A percentile compares a stretch with the other conserved stretches of the same genome.
Conservation (phyloP, 37 sponge, comb jelly and placozoan species). For the Eunapius fragilis region DNA sequence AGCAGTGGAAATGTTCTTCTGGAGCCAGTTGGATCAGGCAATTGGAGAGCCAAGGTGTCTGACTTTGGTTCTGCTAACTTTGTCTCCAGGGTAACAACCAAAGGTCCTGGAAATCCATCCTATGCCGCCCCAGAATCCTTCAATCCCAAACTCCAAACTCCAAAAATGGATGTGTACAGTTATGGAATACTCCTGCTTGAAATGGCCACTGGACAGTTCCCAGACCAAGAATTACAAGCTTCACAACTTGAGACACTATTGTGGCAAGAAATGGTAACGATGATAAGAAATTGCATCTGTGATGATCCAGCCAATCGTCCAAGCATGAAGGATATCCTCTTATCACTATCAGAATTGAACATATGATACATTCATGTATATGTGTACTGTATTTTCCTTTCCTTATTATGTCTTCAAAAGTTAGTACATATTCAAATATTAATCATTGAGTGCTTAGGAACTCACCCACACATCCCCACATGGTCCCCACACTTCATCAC, state of each 20-base stretch:
- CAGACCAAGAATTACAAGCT: slow-evolving; percentile 5
- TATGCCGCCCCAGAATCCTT: slow-evolving; percentile 78
- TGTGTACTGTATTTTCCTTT: too few species aligned
- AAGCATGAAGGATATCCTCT: too few species aligned
- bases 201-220: slow-evolving; percentile 42
- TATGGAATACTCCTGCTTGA: slow-evolving; percentile 68
- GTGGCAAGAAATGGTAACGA: slow-evolving; percentile 20
- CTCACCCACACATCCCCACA: too few species aligned
- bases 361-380: too few species aligned
- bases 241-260: neutral
- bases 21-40: neutral
- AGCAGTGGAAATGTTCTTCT: slow-evolving; percentile 64
- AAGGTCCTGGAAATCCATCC: slow-evolving; percentile 30
- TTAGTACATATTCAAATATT: too few species aligned
- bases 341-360: too few species aligned
- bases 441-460: too few species aligned
- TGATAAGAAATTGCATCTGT: too few species aligned
- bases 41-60: slow-evolving; percentile 47
- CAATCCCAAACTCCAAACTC: slow-evolving; percentile 39
- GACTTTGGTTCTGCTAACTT: slow-evolving; percentile 72
- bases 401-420: too few species aligned
- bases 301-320: too few species aligned
- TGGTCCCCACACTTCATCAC: too few species aligned
- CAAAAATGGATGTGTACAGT: slow-evolving; percentile 78
- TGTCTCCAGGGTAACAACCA: slow-evolving; percentile 17